Evolutionary conservation across 1,140 invertebrate species (phyloP), one percentile per base, ranked within the genome.

Genomic region (Drosophila ironensis): DNA sequence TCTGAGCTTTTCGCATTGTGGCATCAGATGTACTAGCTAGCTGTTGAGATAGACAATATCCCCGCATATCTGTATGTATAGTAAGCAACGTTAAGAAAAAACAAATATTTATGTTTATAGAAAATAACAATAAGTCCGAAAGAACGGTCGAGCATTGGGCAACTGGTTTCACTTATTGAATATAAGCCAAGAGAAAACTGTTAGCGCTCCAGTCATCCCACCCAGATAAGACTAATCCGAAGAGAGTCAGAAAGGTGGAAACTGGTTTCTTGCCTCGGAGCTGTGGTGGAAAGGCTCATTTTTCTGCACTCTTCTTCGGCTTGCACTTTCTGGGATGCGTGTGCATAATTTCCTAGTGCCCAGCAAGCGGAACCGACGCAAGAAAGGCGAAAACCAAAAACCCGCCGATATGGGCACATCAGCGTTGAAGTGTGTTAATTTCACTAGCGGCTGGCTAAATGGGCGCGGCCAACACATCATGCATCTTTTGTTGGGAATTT

Each of bases 111-210:
- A n/a, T n/a, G n/a, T n/a, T n/a, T n/a, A n/a, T n/a, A n/a, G n/a
- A 48, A 61, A 30, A 30, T 52, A 38, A 33, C 57, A n/a, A n/a
- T n/a, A n/a, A n/a, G 28, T 11, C 25, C 9, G 25, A 27, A 3
- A 27, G 9, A 20, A 12, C 30, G 47, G 46, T 19, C 19, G 25
- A 16, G 59, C 5, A 44, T 48, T 42, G 38, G 24, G 51, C 76
- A 82, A 82, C 78, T 61, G 73, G 77, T 82, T 82, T 82, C 77
- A 77, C 78, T 70, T 84, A 22, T 22, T 25, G 56, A 54, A 59
- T 42, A 52, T 24, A 25, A 37, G 57, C 25, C 66, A 53, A 56
- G 80, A 78, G 77, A 82, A 84, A 84, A 84, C 56, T 38, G 59
- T 69, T 35, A 28, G n/a, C n/a, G n/a, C n/a, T n/a, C 52, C 71